A percentile compares a stretch with the other conserved stretches of the same genome.
Conservation (phyloP, 2,113 vertebrate genomes). For the Alouatta palliata region DNA sequence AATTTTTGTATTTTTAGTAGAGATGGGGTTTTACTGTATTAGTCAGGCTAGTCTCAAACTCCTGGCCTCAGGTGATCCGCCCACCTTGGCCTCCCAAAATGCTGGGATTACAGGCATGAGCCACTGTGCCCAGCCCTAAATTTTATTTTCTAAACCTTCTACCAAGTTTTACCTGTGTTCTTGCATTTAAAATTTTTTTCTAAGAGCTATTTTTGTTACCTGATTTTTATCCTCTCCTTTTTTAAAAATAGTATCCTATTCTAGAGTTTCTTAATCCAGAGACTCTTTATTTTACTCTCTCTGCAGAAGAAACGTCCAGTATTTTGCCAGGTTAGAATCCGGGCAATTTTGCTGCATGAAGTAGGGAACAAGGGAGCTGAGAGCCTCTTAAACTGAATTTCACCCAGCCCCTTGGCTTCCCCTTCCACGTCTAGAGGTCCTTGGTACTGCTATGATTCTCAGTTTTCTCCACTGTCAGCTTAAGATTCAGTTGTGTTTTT, state of each 20-base stretch:
- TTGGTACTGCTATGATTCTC: background rate
- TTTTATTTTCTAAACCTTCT: background rate
- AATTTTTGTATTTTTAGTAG: too few species aligned
- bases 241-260: background rate
- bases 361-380: background rate
- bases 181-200: background rate
- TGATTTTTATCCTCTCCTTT: background rate
- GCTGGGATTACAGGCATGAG: too few species aligned
- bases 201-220: background rate
- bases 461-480: background rate
- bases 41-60: too few species aligned
- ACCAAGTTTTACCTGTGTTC: background rate
- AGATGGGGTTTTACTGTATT: too few species aligned
- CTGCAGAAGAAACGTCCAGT: background rate
- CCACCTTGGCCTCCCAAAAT: too few species aligned
- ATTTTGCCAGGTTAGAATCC: background rate
- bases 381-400: background rate
- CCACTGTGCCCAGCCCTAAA: background rate
- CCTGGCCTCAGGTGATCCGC: too few species aligned
- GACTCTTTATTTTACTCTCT: background rate
- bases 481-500: background rate
- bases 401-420: background rate
- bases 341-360: background rate
- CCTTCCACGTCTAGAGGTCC: background rate
- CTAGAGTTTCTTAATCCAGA: background rate